A percentile compares a stretch with the other conserved stretches of the same genome.
Conservation (phyloP, 2,113 vertebrate species). For the Dryoscopus gambensis region DNA sequence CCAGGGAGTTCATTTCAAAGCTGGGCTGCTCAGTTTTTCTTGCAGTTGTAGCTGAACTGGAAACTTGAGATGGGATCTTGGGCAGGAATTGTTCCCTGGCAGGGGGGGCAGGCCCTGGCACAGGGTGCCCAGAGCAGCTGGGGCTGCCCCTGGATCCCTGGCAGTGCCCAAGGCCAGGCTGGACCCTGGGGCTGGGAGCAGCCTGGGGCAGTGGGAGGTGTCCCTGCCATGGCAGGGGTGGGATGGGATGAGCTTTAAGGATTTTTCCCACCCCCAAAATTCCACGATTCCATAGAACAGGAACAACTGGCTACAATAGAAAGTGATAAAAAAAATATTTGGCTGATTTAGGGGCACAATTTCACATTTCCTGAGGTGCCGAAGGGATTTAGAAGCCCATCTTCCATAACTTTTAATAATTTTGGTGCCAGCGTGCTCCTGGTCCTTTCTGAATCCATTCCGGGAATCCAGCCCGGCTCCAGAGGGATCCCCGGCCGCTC, state of each 20-base stretch:
- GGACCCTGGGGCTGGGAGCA: not conserved
- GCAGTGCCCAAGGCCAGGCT: not conserved
- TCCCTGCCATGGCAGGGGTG: not conserved
- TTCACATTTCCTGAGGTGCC: not conserved
- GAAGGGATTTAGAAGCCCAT: not conserved
- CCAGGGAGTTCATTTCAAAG: conserved; percentile 49
- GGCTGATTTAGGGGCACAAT: not conserved
- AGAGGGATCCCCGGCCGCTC: not conserved
- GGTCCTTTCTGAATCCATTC: not conserved
- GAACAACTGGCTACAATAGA: not conserved
- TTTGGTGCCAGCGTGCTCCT: not conserved
- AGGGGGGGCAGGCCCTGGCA: not conserved
- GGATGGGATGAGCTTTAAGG: not conserved
- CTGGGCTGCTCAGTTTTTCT: not conserved
- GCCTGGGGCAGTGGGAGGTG: not conserved
- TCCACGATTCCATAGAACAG: not conserved
- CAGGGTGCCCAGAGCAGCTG: not conserved
- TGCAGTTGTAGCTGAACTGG: not conserved
- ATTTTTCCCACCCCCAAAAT: not conserved
- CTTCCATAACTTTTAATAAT: not conserved
- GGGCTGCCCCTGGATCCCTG: not conserved
- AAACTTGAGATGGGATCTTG: not conserved
- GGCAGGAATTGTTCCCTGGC: not conserved
- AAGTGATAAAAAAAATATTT: not conserved
- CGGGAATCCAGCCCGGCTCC: not conserved